phyloP scores from a whole-genome alignment of 2,797 vertebrate genomes.

The Chelidonichthys spinosus region DNA sequence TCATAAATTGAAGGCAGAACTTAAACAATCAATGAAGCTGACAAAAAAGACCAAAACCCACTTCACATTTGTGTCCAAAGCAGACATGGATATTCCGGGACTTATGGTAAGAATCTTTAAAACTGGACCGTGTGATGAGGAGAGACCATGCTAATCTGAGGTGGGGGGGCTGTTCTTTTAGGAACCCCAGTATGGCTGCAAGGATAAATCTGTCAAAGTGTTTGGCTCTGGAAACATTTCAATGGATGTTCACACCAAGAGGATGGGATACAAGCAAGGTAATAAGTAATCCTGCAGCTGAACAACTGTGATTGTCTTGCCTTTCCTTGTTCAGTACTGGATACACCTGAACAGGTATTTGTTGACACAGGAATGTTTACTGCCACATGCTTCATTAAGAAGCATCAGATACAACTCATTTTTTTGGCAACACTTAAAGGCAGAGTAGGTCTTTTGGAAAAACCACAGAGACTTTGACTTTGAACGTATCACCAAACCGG shows the following conservation, averaged over 20 bases:
- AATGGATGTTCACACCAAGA: conserved; percentile 58
- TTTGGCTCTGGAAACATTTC: conserved; percentile 72
- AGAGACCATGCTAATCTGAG: not conserved
- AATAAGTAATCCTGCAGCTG: conserved; percentile 6
- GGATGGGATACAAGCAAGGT: conserved; percentile 76
- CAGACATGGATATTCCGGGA: conserved; percentile 58
- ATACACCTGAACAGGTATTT: not conserved
- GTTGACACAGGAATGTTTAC: not conserved
- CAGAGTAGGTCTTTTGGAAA: too few relatives aligned
- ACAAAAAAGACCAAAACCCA: conserved; percentile 54
- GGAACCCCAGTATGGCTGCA: conserved; percentile 63
- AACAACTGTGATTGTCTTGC: not conserved
- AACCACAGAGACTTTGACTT: too few relatives aligned
- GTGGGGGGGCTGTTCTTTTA: conserved; percentile 20
- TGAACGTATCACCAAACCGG: too few relatives aligned
- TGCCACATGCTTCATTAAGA: not conserved
- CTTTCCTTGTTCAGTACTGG: not conserved
- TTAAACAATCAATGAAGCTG: conserved; percentile 70
- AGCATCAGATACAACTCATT: not conserved
- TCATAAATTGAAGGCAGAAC: conserved; percentile 74
- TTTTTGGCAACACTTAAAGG: not conserved
- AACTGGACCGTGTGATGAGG: not conserved
- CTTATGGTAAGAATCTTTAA: conserved; percentile 67
- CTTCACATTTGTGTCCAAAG: conserved; percentile 76
- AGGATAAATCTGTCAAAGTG: conserved; percentile 56